These are phyloP conservation scores for Alloscopus bannaensis DNA, from an alignment of 2,888 invertebrate genomes.

Conservation along the genomic window DNA sequence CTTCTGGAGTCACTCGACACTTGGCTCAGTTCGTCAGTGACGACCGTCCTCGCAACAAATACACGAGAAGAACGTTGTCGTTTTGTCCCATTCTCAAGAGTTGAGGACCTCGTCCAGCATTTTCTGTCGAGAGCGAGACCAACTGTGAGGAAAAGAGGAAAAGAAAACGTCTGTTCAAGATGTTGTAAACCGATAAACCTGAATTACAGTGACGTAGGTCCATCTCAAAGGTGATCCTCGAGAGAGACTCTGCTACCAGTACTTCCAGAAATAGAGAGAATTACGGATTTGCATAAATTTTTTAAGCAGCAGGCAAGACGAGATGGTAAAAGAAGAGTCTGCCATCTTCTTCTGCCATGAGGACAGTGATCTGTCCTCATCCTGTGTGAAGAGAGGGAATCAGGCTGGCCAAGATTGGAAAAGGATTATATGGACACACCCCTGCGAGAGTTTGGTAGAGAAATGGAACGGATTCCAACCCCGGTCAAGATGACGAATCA, in stretches of 20 bases:
- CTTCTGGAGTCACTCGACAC: slow-evolving; percentile 54
- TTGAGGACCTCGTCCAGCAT: background rate
- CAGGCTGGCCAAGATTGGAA: background rate
- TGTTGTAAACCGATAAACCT: too few species aligned
- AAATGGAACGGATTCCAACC: background rate
- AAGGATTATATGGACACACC: too few species aligned
- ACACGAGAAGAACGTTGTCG: background rate
- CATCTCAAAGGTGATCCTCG: too few species aligned
- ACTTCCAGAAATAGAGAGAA: too few species aligned
- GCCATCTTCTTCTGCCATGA: too few species aligned
- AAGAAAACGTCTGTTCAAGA: too few species aligned
- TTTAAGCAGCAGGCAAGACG: background rate
- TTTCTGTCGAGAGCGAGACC: background rate
- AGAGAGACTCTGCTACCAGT: too few species aligned
- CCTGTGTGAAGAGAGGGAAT: background rate
- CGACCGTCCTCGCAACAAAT: slow-evolving; percentile 56
- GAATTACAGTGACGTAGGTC: too few species aligned
- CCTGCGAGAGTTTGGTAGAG: too few species aligned
- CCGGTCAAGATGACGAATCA: background rate
- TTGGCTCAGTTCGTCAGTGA: slow-evolving; percentile 62
- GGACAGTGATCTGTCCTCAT: too few species aligned
- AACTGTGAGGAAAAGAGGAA: slow-evolving; percentile 10
- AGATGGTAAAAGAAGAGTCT: too few species aligned
- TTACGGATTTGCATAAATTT: background rate
- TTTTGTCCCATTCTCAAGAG: too few species aligned